Percentiles rank a stretch among this genome's conserved stretches.
phyloP scores from a whole-genome alignment of 2,797 vertebrate species.

The Gephyroberyx darwinii region DNA sequence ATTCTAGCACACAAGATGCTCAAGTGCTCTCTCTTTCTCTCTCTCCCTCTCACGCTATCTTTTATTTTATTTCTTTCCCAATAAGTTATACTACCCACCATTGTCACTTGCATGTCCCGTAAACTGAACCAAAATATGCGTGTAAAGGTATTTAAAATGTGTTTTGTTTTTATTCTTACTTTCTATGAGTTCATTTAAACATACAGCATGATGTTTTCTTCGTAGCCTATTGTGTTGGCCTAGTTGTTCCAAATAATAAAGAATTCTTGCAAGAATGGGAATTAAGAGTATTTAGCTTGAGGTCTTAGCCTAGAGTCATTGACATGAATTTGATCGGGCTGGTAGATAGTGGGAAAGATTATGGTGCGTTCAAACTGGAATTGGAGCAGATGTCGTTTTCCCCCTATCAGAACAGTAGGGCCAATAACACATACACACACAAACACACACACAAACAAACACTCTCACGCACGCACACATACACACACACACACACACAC shows the following conservation, averaged over 20 bases:
- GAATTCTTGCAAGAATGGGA: conserved; percentile 49
- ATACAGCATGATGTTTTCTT: conserved; percentile 15
- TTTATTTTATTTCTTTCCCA: no score
- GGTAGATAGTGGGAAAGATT: conserved; percentile 71
- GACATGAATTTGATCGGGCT: conserved; percentile 75
- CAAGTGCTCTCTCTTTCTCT: no score
- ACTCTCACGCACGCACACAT: no score
- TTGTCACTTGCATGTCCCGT: no score
- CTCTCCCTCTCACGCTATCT: no score
- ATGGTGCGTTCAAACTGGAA: conserved; percentile 48
- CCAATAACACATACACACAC: conserved; percentile 72
- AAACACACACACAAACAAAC: conserved; percentile 35
- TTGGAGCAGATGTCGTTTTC: conserved; percentile 74
- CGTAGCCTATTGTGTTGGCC: conserved; percentile 37
- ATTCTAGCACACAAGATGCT: no score
- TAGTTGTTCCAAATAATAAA: conserved; percentile 39
- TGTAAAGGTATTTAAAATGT: no score
- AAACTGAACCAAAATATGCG: no score
- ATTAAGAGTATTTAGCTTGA: conserved; percentile 57
- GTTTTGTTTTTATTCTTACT: no score
- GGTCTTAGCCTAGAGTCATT: conserved; percentile 55
- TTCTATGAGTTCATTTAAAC: not conserved
- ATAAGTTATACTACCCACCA: no score
- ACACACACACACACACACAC: conserved; percentile 26
- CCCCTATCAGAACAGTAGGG: conserved; percentile 73